Conservation (phyloP, 2,888 invertebrate species). For the Nomada ferruginata region DNA sequence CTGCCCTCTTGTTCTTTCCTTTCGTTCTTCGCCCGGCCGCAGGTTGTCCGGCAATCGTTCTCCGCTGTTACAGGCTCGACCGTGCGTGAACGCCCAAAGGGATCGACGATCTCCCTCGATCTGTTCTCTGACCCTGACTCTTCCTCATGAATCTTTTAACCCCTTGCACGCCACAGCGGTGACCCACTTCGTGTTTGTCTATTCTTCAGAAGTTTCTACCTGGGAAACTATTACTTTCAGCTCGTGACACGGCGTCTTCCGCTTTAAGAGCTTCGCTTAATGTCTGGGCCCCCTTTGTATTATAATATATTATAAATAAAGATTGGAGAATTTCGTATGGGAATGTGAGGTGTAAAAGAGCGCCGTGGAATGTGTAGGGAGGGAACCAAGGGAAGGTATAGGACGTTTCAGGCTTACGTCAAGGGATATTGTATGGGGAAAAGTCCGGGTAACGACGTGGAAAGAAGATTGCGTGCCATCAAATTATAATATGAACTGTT, state of each 20-base stretch:
- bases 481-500: neutral
- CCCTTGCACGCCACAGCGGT: constrained; percentile 51
- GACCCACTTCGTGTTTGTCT: constrained; percentile 63
- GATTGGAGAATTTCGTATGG: neutral
- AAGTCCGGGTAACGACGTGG: neutral
- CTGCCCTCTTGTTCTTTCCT: constrained; percentile 17
- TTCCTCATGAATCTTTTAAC: constrained; percentile 13
- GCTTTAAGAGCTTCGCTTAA: neutral
- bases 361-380: neutral
- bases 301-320: neutral
- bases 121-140: constrained; percentile 53
- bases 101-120: constrained; percentile 58
- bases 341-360: constrained; percentile 6
- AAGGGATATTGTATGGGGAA: neutral
- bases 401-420: neutral
- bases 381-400: neutral
- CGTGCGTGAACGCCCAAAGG: constrained; percentile 63
- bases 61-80: constrained; percentile 52
- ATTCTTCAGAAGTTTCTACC: constrained; percentile 21
- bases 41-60: constrained; percentile 58
- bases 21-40: constrained; percentile 35
- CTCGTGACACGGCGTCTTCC: constrained; percentile 17
- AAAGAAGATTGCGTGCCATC: neutral
- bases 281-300: neutral
- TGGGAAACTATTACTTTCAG: constrained; percentile 12